Evolutionary conservation across 2,888 invertebrate species (phyloP).

Genomic region (Sphaerophoria taeniata): DNA sequence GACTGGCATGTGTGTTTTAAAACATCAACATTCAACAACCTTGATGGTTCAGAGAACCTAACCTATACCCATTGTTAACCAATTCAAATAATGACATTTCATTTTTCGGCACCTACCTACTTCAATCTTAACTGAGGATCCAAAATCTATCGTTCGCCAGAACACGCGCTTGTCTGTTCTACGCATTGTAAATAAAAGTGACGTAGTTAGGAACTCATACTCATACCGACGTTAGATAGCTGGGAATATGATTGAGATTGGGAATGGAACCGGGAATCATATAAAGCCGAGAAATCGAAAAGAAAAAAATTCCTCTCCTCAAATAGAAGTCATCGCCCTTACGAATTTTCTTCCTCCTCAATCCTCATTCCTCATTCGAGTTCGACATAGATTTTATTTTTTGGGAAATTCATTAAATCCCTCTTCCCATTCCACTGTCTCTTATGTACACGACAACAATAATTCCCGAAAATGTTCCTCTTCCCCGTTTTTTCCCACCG

Average conservation of each 20-base stretch:
- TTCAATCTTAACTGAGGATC: slow-evolving; percentile 6
- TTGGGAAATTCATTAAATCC: slow-evolving; percentile 60
- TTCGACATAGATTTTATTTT: slow-evolving; percentile 5
- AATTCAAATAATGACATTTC: slow-evolving; percentile 50
- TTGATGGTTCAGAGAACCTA: slow-evolving; percentile 46
- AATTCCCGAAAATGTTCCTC: slow-evolving; percentile 7
- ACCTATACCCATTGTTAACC: slow-evolving; percentile 35
- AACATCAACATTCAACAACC: slow-evolving; percentile 36
- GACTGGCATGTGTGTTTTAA: not conserved
- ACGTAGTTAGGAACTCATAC: slow-evolving; percentile 26
- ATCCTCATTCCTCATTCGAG: no score
- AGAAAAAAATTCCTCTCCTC: slow-evolving; percentile 4
- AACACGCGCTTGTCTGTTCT: not conserved
- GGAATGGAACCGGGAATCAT: not conserved
- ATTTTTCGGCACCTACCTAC: slow-evolving; percentile 33
- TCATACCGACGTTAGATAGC: not conserved
- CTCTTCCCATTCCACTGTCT: slow-evolving; percentile 45
- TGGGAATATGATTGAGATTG: not conserved
- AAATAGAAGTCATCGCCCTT: slow-evolving; percentile 33
- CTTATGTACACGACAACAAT: not conserved
- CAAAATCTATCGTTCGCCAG: not conserved
- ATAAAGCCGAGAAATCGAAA: not conserved
- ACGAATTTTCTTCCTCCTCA: slow-evolving; percentile 1
- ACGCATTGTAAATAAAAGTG: slow-evolving; percentile 41
- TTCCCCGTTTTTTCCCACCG: slow-evolving; percentile 10